phyloP scores from a whole-genome alignment of 2,113 vertebrate genomes.

The Nycticorax nycticorax region DNA sequence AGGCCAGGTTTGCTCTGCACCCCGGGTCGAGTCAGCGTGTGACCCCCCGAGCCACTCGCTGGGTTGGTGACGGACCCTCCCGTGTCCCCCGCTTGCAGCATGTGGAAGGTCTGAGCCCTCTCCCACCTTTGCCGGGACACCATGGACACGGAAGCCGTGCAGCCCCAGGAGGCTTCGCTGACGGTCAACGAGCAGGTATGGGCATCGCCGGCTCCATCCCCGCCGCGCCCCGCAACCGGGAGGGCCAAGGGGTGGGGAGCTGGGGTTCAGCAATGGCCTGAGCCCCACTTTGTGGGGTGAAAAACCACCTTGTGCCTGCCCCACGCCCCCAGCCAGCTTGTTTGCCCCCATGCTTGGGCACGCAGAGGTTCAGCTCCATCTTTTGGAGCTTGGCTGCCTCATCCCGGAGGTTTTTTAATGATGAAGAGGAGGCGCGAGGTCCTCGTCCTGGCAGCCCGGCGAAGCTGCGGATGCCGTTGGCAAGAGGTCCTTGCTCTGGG shows the following conservation, averaged over 20 bases:
- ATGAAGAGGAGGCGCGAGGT: accelerated
- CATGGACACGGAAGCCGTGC: conserved; percentile 86
- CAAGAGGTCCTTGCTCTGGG: not conserved
- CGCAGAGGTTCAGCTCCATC: not conserved
- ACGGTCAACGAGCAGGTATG: conserved; percentile 94
- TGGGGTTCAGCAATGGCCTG: not conserved
- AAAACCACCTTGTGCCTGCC: not conserved
- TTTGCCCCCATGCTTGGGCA: not conserved
- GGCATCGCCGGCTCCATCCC: accelerated
- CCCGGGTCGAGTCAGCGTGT: accelerated
- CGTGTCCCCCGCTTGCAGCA: conserved; percentile 58
- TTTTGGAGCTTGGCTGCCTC: not conserved
- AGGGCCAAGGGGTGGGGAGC: accelerated
- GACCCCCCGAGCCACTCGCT: not conserved
- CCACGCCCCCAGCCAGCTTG: accelerated
- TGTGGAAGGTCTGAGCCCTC: conserved; percentile 71
- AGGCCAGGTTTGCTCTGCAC: not conserved
- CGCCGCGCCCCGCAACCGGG: not conserved
- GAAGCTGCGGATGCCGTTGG: not conserved
- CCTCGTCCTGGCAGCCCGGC: accelerated
- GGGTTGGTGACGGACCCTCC: not conserved
- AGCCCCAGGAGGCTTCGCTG: conserved; percentile 82
- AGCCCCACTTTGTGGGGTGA: not conserved
- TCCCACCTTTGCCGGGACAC: not conserved
- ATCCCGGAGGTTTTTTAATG: accelerated